Conservation (phyloP, 2,797 vertebrate genomes). For the Girardinus metallicus region DNA sequence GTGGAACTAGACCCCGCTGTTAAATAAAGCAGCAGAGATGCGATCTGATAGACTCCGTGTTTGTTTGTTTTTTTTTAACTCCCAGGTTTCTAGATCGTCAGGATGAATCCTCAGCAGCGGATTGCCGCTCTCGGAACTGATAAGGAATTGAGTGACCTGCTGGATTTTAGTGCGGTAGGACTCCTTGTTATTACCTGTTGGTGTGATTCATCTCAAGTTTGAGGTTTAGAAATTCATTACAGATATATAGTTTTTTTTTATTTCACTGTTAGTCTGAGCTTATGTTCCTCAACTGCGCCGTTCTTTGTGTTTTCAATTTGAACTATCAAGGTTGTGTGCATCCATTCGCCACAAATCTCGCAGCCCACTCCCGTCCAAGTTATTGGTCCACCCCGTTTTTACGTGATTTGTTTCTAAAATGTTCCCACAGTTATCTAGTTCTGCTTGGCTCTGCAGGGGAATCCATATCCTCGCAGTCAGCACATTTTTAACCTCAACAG, state of each 20-base stretch:
- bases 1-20: conserved; percentile 19
- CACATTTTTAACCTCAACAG: neutral
- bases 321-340: neutral
- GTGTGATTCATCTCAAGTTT: conserved; percentile 14
- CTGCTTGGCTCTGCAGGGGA: neutral
- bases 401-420: neutral
- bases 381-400: neutral
- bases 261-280: neutral
- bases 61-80: conserved; percentile 10
- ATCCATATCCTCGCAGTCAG: neutral
- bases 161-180: conserved; percentile 99
- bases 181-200: conserved; percentile 33
- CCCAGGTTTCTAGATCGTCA: conserved; percentile 83
- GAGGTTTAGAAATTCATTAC: neutral
- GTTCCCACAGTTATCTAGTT: neutral
- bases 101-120: conserved; percentile 99
- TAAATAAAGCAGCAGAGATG: conserved; percentile 40
- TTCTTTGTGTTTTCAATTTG: neutral
- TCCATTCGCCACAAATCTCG: neutral
- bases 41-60: conserved; percentile 58
- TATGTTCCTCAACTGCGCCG: too few relatives aligned
- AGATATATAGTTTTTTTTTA: neutral
- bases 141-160: conserved; percentile 99
- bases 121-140: conserved; percentile 98
- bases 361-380: neutral